A percentile compares a stretch with the other conserved stretches of the same genome.
Conservation (phyloP, 1,140 invertebrate species). For the Cataglyphis hispanica region DNA sequence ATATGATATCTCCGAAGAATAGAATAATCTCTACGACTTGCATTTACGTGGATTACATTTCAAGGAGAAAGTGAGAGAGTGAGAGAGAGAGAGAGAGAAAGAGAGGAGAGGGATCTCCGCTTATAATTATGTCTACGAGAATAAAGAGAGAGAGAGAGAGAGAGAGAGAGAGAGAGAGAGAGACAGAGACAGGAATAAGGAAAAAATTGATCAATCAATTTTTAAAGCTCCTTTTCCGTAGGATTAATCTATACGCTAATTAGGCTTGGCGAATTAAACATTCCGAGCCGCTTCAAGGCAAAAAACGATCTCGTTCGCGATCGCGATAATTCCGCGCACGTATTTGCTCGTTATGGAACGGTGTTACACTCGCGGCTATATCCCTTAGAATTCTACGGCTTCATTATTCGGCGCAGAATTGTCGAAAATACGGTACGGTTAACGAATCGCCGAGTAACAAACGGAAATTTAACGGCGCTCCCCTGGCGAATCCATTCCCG, state of each 20-base stretch:
- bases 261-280: slow-evolving; percentile 8
- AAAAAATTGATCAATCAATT: slow-evolving; percentile 13
- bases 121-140: slow-evolving; percentile 37
- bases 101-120: background rate
- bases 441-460: slow-evolving; percentile 38
- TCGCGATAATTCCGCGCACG: background rate
- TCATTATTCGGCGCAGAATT: slow-evolving; percentile 24
- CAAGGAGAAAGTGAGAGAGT: background rate
- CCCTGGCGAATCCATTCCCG: background rate
- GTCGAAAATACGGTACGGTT: slow-evolving; percentile 19
- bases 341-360: slow-evolving; percentile 1
- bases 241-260: background rate
- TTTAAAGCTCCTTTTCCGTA: slow-evolving; percentile 4
- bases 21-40: slow-evolving; percentile 28
- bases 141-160: slow-evolving; percentile 5
- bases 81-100: background rate
- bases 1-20: slow-evolving; percentile 26
- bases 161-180: slow-evolving; percentile 3
- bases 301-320: background rate
- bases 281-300: background rate
- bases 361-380: background rate
- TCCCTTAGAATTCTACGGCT: background rate
- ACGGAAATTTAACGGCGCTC: slow-evolving; percentile 6
- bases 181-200: background rate
- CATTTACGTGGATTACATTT: background rate